Conservation (phyloP, 37 sponge, comb jelly and placozoan species). For the Bolinopsis microptera region DNA sequence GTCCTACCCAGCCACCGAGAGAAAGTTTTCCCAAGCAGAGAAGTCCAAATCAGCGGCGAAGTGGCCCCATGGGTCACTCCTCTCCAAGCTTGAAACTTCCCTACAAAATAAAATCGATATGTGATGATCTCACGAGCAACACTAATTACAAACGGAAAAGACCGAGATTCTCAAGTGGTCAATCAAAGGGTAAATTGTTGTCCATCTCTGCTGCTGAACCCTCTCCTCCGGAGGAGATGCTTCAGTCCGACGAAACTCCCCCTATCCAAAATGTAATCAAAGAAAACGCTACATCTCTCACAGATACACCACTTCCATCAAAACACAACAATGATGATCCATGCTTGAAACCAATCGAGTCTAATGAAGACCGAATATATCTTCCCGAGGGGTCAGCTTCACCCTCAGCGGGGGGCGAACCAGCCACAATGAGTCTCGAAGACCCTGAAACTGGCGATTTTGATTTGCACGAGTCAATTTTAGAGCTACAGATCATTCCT, state of each 20-base stretch:
- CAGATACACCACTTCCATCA: too few relatives aligned
- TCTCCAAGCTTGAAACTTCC: neutral
- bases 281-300: too few relatives aligned
- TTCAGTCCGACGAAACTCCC: too few relatives aligned
- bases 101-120: neutral
- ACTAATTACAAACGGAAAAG: neutral
- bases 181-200: too few relatives aligned
- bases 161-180: neutral
- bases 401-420: neutral
- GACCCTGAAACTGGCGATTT: neutral
- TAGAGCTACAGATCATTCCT: neutral
- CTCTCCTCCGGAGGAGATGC: too few relatives aligned
- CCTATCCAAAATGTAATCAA: too few relatives aligned
- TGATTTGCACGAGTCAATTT: neutral
- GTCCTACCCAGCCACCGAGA: neutral
- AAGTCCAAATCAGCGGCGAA: neutral
- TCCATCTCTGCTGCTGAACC: too few relatives aligned
- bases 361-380: neutral
- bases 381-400: neutral
- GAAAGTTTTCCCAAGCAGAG: neutral
- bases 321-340: too few relatives aligned
- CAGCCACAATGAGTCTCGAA: neutral
- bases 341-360: neutral
- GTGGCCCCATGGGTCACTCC: neutral
- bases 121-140: neutral